Base-by-base conservation (phyloP, 2,797 vertebrate species). In the Eospalax fontanierii region DNA sequence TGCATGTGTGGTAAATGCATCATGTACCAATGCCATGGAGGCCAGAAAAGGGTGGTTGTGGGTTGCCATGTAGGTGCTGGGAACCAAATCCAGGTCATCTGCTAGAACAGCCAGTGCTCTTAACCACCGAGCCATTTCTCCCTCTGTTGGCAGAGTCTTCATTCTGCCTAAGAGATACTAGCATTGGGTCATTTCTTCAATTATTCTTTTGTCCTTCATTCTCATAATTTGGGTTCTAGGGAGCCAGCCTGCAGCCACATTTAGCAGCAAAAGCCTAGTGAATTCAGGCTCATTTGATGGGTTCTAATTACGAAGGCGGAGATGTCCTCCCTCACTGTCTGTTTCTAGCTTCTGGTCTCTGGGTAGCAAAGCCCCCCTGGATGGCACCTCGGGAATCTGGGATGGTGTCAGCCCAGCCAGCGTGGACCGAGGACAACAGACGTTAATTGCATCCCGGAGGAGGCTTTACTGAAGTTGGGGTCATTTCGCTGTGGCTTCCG, bases 401-500 rank as follows among this genome's bases (percentile, higher is more conserved):
- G 22, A 43, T 2, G 26, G 75, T 80, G 94, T 93, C 92, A 92
- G 91, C 87, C 78, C 74, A 65, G 85, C 59, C 91, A 66, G 6
- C 0, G 0, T 43, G 79, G 96, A 91, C 63, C 71, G 96, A 91
- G 50, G 38, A 59, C 95, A 71, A 30, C 87, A 82, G 95, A 81
- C 71, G 35, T 92, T 96, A 95, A 97, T 95, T 97, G 97, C 88
- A 71, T 97, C 97, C 95, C 91, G 0, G 2, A 91, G 96, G 97
- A 96, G 86, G 35, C 57, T 79, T 70, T 65, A 35, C 95, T 89
- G 92, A 83, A 96, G 97, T 87, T 73, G 73, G 93, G 96, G 94
- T 97, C 95, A 82, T 80, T 81, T 94, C 30, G 5, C 94, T 65
- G 90, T 79, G 87, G 71, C 93, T 70, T 89, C 86, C 14, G 2